Evolutionary conservation across 1,140 invertebrate genomes (phyloP).

Genomic region (Phenacoccus solenopsis): DNA sequence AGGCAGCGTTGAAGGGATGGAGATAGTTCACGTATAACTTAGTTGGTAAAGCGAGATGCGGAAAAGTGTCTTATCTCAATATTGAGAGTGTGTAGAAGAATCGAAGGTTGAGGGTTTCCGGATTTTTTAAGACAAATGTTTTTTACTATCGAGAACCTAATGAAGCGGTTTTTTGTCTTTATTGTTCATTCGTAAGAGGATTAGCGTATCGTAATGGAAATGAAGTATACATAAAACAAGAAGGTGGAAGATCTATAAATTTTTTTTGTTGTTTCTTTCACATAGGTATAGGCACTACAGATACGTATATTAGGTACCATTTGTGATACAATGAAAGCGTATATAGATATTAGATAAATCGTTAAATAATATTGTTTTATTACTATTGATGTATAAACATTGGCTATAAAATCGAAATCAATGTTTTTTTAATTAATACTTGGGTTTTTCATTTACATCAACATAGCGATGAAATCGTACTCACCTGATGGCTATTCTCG

Average conservation of each 20-base stretch:
- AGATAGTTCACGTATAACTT: too few relatives aligned
- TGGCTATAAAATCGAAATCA: neutral
- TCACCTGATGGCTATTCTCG: neutral
- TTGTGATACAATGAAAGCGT: slow-evolving; percentile 9
- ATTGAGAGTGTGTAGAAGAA: too few relatives aligned
- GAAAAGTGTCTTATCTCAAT: too few relatives aligned
- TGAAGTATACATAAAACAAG: neutral
- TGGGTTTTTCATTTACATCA: neutral
- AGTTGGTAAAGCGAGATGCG: too few relatives aligned
- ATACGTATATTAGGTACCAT: slow-evolving; percentile 4
- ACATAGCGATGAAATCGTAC: neutral
- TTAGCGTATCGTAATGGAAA: neutral
- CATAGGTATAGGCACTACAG: too few relatives aligned
- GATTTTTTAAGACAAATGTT: too few relatives aligned
- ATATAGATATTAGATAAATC: too few relatives aligned
- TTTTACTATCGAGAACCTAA: too few relatives aligned
- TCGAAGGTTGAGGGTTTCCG: too few relatives aligned
- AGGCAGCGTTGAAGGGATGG: too few relatives aligned
- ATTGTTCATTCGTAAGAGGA: neutral
- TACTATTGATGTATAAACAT: slow-evolving; percentile 14
- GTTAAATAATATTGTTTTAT: slow-evolving; percentile 17
- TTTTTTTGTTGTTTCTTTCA: neutral
- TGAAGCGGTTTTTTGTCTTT: too few relatives aligned
- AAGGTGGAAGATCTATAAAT: slow-evolving; percentile 6
- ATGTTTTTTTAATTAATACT: slow-evolving; percentile 16